Base-by-base conservation (phyloP, 2,113 vertebrate species). In the Jaculus jaculus region DNA sequence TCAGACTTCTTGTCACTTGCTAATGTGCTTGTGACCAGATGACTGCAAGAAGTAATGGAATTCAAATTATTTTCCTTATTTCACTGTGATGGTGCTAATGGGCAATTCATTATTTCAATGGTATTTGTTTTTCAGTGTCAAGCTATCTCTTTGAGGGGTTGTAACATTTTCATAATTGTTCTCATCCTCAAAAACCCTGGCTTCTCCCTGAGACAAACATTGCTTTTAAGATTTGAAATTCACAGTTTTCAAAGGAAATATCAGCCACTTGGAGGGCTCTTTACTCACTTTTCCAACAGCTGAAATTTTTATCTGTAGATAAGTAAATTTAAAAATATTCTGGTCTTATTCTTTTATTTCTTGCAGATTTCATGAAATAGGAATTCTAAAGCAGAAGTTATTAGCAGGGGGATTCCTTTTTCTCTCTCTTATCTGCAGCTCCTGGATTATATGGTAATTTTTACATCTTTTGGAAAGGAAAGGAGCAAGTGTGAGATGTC, bases 161-260 rank as follows among this genome's bases (percentile, higher is more conserved):
- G 94, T 84, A 84, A 89, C 65, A 93, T 96, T 96, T 95, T 92
- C 85, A 73, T 96, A 96, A 96, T 90, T 96, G 84, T 82, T 92
- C 28, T 69, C 32, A 5, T 90, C n/a, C 58, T 77, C 71, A 91
- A 47, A 93, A 68, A 73, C 42, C 20, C 39, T 73, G 58, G 3
- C 83, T 94, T 90, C 60, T 96, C 58, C 30, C 11, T 34, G 79
- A 92, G 90, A 92, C 72, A 97, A 93, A 90, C 5, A 28, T 58
- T 58, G 71, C 37, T 51, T 65, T 7, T 84, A 89, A 80, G 74
- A 87, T 93, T 84, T 77, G 78, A 96, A 85, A 95, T 51, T 86
- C 83, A 87, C 42, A 65, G 28, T 61, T 85, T 51, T 91, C 85
- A 69, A 34, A 81, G 61, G 58, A 87, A 95, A 94, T 83, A 71